Evolutionary conservation across 2,888 invertebrate genomes (phyloP).

Genomic region (Leucania comma): DNA sequence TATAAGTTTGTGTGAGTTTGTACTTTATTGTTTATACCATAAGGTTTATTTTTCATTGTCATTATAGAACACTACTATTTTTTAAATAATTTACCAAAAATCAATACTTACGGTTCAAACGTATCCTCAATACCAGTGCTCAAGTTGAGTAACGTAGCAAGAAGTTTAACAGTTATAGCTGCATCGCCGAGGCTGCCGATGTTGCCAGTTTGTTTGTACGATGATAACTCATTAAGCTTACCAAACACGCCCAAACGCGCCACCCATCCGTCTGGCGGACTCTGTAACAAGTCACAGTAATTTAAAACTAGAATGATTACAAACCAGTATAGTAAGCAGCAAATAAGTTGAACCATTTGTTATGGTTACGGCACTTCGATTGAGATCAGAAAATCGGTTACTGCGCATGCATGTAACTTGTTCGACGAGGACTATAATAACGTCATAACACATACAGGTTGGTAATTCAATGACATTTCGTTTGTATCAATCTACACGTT

Average conservation of each 20-base stretch:
- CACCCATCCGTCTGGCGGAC: slow-evolving; percentile 85
- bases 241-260: slow-evolving; percentile 86
- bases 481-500: no score
- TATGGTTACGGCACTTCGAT: no score
- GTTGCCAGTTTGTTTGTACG: slow-evolving; percentile 78
- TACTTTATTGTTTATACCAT: fast-evolving
- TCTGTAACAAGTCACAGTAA: slow-evolving; percentile 69
- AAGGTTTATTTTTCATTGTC: not conserved
- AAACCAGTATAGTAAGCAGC: no score
- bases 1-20: not conserved
- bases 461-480: no score
- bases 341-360: no score
- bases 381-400: no score
- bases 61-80: not conserved
- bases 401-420: no score
- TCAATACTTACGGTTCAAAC: slow-evolving; percentile 80
- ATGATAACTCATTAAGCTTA: slow-evolving; percentile 80
- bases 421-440: no score
- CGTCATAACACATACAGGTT: no score
- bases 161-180: slow-evolving; percentile 80
- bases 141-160: slow-evolving; percentile 81
- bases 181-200: slow-evolving; percentile 76
- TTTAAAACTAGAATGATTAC: not conserved
- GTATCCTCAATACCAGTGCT: slow-evolving; percentile 77
- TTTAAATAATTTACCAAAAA: not conserved